These are phyloP conservation scores for Sigmodon hispidus DNA, from an alignment of 2,113 vertebrate genomes.

Conservation along the genomic window DNA sequence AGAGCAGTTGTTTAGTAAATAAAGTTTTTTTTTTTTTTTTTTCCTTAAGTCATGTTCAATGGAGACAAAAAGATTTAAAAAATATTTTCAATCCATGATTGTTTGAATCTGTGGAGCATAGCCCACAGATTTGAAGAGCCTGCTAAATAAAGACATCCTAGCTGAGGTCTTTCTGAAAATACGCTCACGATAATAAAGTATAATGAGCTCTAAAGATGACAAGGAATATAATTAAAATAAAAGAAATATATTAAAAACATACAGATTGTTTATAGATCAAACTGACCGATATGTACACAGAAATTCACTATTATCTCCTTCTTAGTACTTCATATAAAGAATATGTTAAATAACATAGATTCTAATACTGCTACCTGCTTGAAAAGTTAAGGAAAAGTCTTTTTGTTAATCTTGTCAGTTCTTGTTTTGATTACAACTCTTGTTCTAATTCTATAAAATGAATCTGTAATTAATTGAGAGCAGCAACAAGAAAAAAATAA, in stretches of 20 bases:
- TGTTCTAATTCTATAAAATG: slow-evolving; percentile 32
- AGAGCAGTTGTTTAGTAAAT: background rate
- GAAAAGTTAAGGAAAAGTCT: background rate
- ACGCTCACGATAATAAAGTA: background rate
- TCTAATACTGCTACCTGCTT: slow-evolving; percentile 40
- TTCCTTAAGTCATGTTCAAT: background rate
- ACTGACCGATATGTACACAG: background rate
- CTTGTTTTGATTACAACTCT: too few species aligned
- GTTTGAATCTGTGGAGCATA: background rate
- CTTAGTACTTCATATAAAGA: background rate
- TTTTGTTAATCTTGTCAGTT: background rate
- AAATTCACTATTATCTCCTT: slow-evolving; percentile 2
- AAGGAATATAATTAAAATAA: background rate
- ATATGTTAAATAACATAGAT: background rate
- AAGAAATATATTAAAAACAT: background rate
- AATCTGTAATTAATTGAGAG: slow-evolving; percentile 37
- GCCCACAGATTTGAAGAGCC: background rate
- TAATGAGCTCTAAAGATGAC: slow-evolving; percentile 28
- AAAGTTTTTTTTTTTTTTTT: background rate
- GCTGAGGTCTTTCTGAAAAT: slow-evolving; percentile 14
- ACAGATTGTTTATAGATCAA: background rate
- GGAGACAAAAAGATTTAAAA: background rate
- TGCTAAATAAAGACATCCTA: background rate
- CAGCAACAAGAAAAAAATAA: background rate
- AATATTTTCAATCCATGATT: background rate